Evolutionary conservation across 2,797 vertebrate species (phyloP).

Genomic region (Echiichthys vipera): DNA sequence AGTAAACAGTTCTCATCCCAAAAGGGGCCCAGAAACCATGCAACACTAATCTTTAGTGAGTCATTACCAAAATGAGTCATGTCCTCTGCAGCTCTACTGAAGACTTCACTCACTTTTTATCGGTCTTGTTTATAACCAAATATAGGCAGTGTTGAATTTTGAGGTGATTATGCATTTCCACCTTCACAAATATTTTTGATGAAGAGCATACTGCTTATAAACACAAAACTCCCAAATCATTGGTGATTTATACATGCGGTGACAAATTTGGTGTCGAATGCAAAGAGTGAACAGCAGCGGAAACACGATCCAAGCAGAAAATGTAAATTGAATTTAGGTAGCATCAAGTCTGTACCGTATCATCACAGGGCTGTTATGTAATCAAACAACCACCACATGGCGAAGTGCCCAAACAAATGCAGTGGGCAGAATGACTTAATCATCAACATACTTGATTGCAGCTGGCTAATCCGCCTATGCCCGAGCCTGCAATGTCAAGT

Average conservation of each 20-base stretch:
- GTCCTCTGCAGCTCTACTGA: constrained; percentile 31
- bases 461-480: constrained; percentile 26
- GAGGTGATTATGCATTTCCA: constrained; percentile 58
- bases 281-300: constrained; percentile 6
- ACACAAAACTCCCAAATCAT: constrained; percentile 23
- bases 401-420: constrained; percentile 21
- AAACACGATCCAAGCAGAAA: constrained; percentile 27
- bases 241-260: background rate
- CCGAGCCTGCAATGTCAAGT: constrained; percentile 2
- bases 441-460: constrained; percentile 28
- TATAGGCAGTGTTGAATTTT: constrained; percentile 58
- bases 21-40: constrained; percentile 56
- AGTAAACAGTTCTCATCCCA: constrained; percentile 66
- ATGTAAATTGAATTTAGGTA: constrained; percentile 32
- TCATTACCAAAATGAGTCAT: constrained; percentile 66
- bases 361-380: constrained; percentile 16
- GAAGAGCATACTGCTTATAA: constrained; percentile 23
- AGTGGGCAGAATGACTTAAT: constrained; percentile 36
- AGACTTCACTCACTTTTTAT: constrained; percentile 24
- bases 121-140: constrained; percentile 58
- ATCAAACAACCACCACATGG: constrained; percentile 28
- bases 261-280: constrained; percentile 23
- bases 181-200: constrained; percentile 67
- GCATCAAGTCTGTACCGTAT: background rate
- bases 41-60: constrained; percentile 55